Base-by-base conservation (phyloP, 2,113 vertebrate genomes). In the Indicator maculatus region DNA sequence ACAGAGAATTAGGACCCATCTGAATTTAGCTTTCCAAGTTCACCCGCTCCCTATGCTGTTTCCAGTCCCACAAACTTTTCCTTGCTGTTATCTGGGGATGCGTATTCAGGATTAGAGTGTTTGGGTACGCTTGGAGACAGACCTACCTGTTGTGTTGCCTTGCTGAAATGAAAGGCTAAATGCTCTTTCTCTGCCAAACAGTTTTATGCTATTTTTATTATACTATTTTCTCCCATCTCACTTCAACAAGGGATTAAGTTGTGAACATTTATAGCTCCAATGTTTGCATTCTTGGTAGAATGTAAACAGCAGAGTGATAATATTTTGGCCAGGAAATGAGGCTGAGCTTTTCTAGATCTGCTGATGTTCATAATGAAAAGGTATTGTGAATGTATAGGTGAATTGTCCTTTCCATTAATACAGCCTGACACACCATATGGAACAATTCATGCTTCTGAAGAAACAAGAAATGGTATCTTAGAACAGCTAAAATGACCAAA, bases 231-330 rank as follows among this genome's bases (percentile, higher is more conserved):
- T 77, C 28, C 74, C 33, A 61, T 33, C 59, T 94, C 21, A 38
- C 59, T 74, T 86, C 56, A 67, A 71, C 28, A 71, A 58, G 19
- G 72, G 78, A 89, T 89, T 89, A 55, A 65, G 9, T 8, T 83
- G 70, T 73, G 79, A 88, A 89, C 47, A 47, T 83, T 95, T 71
- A 89, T 4, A 91, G 38, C 23, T 41, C 39, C 69, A 89, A 77
- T 33, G 60, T 76, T 82, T 86, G 84, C 89, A 88, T 95, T 93
- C 81, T 56, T 92, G 79, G 69, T 93, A 88, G 53, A 75, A 74
- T 63, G 69, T 92, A 89, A 94, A 91, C 38, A 95, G 72, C 52
- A 74, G 47, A 79, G 38, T 28, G 71, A 93, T 58, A n/a, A 53
- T 81, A 36, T 70, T 90, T 78, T 53, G 47, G 67, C 45, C 79